A percentile compares a stretch with the other conserved stretches of the same genome.
phyloP scores from a whole-genome alignment of 2,797 vertebrate genomes.

The Monodelphis domestica region DNA sequence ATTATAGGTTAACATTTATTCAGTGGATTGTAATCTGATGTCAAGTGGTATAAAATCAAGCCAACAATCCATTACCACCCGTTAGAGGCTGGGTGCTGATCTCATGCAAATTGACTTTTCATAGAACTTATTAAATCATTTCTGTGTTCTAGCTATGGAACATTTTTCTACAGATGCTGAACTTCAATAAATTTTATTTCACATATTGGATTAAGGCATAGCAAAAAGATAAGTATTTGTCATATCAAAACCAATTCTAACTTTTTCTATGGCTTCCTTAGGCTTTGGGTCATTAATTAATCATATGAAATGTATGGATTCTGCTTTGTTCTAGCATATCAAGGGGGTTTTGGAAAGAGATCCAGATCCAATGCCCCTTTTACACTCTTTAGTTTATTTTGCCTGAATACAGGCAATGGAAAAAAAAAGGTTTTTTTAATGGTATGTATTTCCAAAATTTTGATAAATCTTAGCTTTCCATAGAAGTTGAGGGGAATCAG shows the following conservation, averaged over 20 bases:
- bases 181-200: constrained; percentile 82
- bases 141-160: constrained; percentile 83
- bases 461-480: constrained; percentile 36
- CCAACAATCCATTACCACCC: constrained; percentile 92
- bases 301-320: constrained; percentile 60
- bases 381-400: constrained; percentile 8
- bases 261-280: constrained; percentile 68
- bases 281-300: constrained; percentile 71
- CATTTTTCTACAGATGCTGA: constrained; percentile 80
- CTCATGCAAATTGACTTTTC: constrained; percentile 90
- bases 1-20: constrained; percentile 98
- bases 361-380: constrained; percentile 12
- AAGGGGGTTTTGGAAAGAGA: constrained; percentile 33
- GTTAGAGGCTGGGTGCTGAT: constrained; percentile 92
- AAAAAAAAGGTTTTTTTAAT: constrained; percentile 6
- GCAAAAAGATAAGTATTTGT: constrained; percentile 79
- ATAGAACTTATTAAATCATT: constrained; percentile 87
- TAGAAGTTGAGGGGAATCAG: constrained; percentile 48
- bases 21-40: constrained; percentile 91
- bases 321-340: constrained; percentile 40
- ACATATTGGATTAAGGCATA: constrained; percentile 69
- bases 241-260: constrained; percentile 75
- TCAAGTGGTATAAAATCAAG: constrained; percentile 95
- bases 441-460: constrained; percentile 16
- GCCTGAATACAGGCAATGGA: neutral